Conservation (phyloP, 2,888 invertebrate genomes). For the Chouioia cunea region DNA sequence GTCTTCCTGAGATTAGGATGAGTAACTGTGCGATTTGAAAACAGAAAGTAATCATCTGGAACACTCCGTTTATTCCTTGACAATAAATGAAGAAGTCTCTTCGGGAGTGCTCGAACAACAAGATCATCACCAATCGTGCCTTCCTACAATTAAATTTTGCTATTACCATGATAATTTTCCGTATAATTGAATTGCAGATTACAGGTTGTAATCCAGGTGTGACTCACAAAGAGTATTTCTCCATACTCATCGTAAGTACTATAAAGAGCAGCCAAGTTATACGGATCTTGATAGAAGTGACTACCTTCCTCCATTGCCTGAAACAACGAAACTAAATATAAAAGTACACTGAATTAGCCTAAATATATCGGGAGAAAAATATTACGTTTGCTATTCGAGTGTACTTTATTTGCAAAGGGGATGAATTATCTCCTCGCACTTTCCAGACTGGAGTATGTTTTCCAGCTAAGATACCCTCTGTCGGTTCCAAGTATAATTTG, state of each 20-base stretch:
- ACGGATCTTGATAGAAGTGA: constrained; percentile 49
- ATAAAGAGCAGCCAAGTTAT: constrained; percentile 51
- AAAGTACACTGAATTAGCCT: too few species aligned
- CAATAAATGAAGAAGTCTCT: constrained; percentile 39
- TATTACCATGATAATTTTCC: constrained; percentile 19
- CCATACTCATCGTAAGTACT: constrained; percentile 43
- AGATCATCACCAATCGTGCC: constrained; percentile 52
- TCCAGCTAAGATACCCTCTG: constrained; percentile 56
- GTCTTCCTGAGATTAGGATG: constrained; percentile 36
- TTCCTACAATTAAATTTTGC: constrained; percentile 45
- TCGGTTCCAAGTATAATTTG: constrained; percentile 56
- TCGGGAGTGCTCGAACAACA: constrained; percentile 51
- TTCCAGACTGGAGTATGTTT: constrained; percentile 57
- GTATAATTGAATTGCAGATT: background rate
- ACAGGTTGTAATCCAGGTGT: background rate
- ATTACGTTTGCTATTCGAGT: constrained; percentile 43
- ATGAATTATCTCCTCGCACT: constrained; percentile 47
- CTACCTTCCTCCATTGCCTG: constrained; percentile 47
- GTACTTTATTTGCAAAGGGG: constrained; percentile 53
- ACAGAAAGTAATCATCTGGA: constrained; percentile 12
- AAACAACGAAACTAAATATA: background rate
- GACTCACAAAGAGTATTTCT: constrained; percentile 51
- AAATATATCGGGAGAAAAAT: too few species aligned
- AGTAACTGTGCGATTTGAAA: constrained; percentile 36
- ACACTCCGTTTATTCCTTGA: constrained; percentile 36